Percentiles rank a stretch among this genome's conserved stretches.
Evolutionary conservation across 2,888 invertebrate genomes (phyloP).

Genomic region (Teleogryllus oceanicus): DNA sequence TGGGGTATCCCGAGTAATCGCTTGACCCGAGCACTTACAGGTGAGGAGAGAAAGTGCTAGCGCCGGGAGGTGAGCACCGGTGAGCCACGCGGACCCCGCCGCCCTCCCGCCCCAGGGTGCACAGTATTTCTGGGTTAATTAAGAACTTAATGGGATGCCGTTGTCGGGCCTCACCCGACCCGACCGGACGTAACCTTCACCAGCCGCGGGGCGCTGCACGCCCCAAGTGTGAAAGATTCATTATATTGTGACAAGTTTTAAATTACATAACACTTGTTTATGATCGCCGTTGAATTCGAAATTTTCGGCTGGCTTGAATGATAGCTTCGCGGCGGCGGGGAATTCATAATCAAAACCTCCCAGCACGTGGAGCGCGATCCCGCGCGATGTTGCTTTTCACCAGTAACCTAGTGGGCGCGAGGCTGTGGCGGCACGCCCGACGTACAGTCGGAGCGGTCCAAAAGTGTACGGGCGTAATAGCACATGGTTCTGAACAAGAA

Average conservation of each 20-base stretch:
- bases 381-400: no score
- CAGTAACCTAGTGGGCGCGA: no score
- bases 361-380: no score
- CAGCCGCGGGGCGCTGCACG: not conserved
- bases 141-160: slow-evolving; percentile 10
- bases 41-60: not conserved
- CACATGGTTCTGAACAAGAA: no score
- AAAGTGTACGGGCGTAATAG: no score
- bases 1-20: no score
- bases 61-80: not conserved
- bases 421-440: no score
- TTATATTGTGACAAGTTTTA: slow-evolving; percentile 18
- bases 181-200: not conserved
- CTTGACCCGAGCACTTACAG: not conserved
- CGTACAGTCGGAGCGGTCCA: no score
- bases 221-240: slow-evolving; percentile 7
- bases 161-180: not conserved
- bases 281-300: slow-evolving; percentile 1
- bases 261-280: slow-evolving; percentile 18
- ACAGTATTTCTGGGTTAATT: slow-evolving; percentile 8
- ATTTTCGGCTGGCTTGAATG: not conserved
- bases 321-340: no score
- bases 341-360: no score
- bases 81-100: not conserved
- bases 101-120: not conserved